Evolutionary conservation across 2,113 vertebrate genomes (phyloP).

Genomic region (Varanus komodoensis): DNA sequence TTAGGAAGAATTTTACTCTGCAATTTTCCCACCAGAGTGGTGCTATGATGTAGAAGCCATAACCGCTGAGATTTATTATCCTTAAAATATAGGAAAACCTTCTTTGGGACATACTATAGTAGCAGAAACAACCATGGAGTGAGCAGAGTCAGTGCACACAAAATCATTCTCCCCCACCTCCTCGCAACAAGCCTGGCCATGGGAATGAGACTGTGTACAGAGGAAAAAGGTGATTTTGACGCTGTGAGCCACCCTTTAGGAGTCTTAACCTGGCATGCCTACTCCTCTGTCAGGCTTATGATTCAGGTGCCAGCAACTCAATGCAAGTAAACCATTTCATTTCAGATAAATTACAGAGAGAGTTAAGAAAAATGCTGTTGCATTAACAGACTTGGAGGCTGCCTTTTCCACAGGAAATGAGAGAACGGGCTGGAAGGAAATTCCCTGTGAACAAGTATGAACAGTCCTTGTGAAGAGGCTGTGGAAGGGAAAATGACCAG

Average conservation of each 20-base stretch:
- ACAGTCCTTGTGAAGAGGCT: background rate
- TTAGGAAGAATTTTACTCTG: background rate
- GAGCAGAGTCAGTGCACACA: background rate
- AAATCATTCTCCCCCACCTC: background rate
- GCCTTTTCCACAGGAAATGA: background rate
- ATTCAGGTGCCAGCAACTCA: background rate
- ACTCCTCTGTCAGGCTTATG: background rate
- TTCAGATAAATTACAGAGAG: background rate
- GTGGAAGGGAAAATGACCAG: background rate
- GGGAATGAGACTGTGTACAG: background rate
- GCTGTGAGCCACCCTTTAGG: background rate
- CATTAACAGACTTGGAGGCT: background rate
- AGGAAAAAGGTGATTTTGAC: background rate
- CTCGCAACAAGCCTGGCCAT: background rate
- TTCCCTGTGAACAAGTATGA: background rate
- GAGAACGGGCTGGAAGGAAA: background rate
- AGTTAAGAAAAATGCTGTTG: background rate
- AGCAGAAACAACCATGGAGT: background rate
- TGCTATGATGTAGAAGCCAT: background rate
- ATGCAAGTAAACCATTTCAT: background rate
- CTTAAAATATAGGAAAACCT: background rate
- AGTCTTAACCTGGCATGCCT: background rate
- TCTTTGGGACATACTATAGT: background rate
- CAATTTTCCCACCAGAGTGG: background rate
- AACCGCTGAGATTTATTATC: background rate